Evolutionary conservation across 2,113 vertebrate species (phyloP).

Genomic region (Taurulus bubalis): DNA sequence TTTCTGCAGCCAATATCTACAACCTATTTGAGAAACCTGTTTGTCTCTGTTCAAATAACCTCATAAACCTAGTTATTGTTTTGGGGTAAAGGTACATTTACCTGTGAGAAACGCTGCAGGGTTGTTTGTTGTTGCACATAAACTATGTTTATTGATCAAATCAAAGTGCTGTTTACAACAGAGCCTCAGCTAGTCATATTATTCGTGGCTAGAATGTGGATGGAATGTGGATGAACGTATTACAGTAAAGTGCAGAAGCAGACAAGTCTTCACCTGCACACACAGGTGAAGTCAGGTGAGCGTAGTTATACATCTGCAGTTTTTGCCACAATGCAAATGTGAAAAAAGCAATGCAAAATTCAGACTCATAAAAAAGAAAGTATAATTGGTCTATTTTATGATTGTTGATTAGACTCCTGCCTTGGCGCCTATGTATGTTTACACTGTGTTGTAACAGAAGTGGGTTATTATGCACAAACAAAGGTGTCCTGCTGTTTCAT

Average conservation of each 20-base stretch:
- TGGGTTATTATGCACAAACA: constrained; percentile 65
- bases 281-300: not conserved
- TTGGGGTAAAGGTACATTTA: constrained; percentile 36
- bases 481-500: constrained; percentile 46
- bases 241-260: constrained; percentile 51
- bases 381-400: constrained; percentile 34
- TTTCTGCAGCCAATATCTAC: constrained; percentile 46
- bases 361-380: constrained; percentile 7
- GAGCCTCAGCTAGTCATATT: not conserved
- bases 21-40: constrained; percentile 10
- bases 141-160: not conserved
- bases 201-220: constrained; percentile 4
- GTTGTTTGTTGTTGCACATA: not conserved
- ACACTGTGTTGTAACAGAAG: constrained; percentile 38
- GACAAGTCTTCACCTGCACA: not conserved
- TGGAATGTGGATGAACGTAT: constrained; percentile 46
- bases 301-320: not conserved
- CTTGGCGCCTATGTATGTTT: constrained; percentile 52
- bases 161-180: constrained; percentile 7
- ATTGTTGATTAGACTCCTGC: constrained; percentile 53
- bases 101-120: not conserved
- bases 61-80: constrained; percentile 31
- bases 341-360: not conserved
- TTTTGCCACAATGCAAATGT: not conserved
- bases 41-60: constrained; percentile 13